Evolutionary conservation across 1,140 invertebrate genomes (phyloP), one percentile per base, ranked within the genome.

Genomic region (Drosophila subpulchrella): DNA sequence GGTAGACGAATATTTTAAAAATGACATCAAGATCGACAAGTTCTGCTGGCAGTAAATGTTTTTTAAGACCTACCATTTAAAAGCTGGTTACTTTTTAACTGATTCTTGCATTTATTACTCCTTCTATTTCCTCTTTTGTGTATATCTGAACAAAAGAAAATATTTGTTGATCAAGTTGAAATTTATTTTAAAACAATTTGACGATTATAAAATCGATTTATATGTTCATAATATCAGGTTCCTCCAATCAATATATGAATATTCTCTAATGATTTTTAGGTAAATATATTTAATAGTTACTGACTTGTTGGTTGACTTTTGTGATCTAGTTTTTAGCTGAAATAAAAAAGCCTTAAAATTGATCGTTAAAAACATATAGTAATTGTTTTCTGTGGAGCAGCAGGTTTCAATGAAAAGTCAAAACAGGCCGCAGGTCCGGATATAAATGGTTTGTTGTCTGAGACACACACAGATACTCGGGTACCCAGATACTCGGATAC

Each of bases 401-500:
- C 62, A 68, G 70, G 80, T 89, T 89, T 88, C 79, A 88, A 86
- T 86, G 83, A 86, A 83, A 86, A 89, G 79, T 88, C 84, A 80
- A 88, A 89, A 88, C 83, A 83, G 84, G 83, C 83, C 83, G 81
- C 84, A 88, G 83, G 84, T 89, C 83, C 83, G 83, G 83, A 88
- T 88, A 88, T 88, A 88, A 88, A 88, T 88, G 84, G 84, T 88
- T 88, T 88, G 83, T 83, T 88, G 82, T 78, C 65, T 78, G 65
- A 77, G 70, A 76, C 75, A 84, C 67, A 77, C 67, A 53, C 63
- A 72, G 38, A 39, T 39, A 39, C 4, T 11, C 30, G 59, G 11
- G 27, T 50, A 51, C 32, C 15, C 48, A 38, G 39, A 44, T 34
- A 67, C 17, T 54, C 13, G 42, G 10, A 71, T 34, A 41, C 34